Evolutionary conservation across 2,888 invertebrate species (phyloP).

Genomic region (Drosophila putrida): DNA sequence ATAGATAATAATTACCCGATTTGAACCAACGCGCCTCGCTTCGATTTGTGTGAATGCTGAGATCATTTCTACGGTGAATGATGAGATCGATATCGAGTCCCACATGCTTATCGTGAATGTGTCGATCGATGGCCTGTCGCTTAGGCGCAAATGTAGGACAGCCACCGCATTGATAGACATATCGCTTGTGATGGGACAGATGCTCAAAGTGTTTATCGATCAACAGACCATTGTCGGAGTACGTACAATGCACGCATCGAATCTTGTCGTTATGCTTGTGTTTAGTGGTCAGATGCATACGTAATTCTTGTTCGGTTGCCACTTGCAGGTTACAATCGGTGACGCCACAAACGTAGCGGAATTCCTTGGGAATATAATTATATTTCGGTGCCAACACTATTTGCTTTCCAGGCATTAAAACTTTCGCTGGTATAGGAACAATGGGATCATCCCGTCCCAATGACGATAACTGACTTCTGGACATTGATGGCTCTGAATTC

Average conservation of each 20-base stretch:
- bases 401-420: conserved; percentile 22
- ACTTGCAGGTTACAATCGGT: conserved; percentile 13
- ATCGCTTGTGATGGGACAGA: conserved; percentile 90
- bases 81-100: conserved; percentile 58
- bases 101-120: conserved; percentile 87
- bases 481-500: not conserved
- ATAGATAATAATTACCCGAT: conserved; percentile 36
- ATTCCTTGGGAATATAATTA: conserved; percentile 86
- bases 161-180: conserved; percentile 90
- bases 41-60: not conserved
- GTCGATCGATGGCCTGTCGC: conserved; percentile 88
- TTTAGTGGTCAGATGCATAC: conserved; percentile 21
- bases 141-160: conserved; percentile 90
- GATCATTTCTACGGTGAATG: conserved; percentile 55
- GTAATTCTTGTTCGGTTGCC: conserved; percentile 36
- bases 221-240: accelerated
- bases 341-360: conserved; percentile 90
- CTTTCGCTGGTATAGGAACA: not conserved
- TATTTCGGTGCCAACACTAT: not conserved
- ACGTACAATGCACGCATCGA: conserved; percentile 44
- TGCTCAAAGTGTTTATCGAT: conserved; percentile 87
- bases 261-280: conserved; percentile 26
- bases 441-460: not conserved
- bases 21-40: conserved; percentile 44
- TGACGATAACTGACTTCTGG: not conserved